These are phyloP conservation scores for Idaea straminata DNA, from an alignment of 2,888 invertebrate species.

Conservation along the genomic window DNA sequence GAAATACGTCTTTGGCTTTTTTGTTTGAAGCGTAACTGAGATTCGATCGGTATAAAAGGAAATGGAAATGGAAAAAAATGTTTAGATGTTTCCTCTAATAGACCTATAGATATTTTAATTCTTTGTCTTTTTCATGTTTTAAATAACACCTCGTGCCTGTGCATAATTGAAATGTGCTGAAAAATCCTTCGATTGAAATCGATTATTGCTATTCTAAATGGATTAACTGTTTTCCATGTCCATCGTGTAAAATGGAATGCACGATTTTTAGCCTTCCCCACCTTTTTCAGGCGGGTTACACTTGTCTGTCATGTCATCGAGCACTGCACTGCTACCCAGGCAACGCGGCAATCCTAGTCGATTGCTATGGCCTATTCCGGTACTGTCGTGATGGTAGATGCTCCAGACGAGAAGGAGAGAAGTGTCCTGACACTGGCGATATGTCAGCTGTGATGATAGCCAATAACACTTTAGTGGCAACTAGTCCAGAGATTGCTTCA, in stretches of 20 bases:
- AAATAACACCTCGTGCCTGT: background rate
- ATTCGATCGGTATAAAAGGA: no score
- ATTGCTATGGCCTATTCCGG: conserved; percentile 42
- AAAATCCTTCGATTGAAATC: background rate
- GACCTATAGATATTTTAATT: background rate
- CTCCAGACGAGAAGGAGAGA: conserved; percentile 35
- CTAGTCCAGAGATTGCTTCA: conserved; percentile 6
- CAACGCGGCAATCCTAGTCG: conserved; percentile 41
- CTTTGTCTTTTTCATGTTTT: background rate
- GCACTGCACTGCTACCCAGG: conserved; percentile 45
- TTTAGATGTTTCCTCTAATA: background rate
- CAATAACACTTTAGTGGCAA: conserved; percentile 5
- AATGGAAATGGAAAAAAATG: background rate
- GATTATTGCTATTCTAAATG: background rate
- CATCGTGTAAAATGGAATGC: background rate
- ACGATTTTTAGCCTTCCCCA: background rate
- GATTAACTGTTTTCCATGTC: background rate
- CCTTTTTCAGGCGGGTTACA: conserved; percentile 43
- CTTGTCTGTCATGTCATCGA: conserved; percentile 39
- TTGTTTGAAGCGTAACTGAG: no score
- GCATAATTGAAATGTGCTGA: background rate
- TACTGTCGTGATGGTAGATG: conserved; percentile 46
- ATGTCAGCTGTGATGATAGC: background rate
- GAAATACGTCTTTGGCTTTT: no score
- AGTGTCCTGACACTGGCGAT: conserved; percentile 26